These are phyloP conservation scores for Mellivora capensis DNA, from an alignment of 2,113 vertebrate species.

Conservation along the genomic window DNA sequence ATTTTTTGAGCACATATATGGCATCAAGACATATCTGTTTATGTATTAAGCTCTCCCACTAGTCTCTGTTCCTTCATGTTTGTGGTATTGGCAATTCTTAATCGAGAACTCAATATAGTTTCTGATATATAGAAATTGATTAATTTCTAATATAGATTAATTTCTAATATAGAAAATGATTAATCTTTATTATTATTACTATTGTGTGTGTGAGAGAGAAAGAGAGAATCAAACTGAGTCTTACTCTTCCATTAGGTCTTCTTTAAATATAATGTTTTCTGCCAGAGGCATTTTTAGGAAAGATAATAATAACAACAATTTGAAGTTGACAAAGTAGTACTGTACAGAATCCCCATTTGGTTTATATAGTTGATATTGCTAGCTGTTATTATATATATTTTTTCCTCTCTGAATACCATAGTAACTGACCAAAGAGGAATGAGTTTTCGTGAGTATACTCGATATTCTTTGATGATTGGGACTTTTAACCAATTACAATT, in stretches of 20 bases:
- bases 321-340: not conserved
- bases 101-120: not conserved
- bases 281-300: not conserved
- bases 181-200: not conserved
- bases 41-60: accelerated
- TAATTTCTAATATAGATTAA: too few relatives aligned
- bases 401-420: not conserved
- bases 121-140: not conserved
- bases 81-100: not conserved
- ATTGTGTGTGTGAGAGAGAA: not conserved
- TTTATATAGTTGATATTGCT: not conserved
- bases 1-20: not conserved
- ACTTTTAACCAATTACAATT: constrained; percentile 55
- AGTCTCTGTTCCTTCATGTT: not conserved
- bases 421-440: not conserved
- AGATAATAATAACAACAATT: not conserved
- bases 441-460: not conserved
- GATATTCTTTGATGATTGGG: not conserved
- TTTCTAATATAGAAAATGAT: too few relatives aligned
- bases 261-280: not conserved
- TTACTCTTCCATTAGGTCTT: not conserved
- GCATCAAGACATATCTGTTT: not conserved
- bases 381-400: not conserved
- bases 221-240: not conserved
- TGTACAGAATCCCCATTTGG: not conserved